A percentile compares a stretch with the other conserved stretches of the same genome.
These are phyloP conservation scores for Xenus cinereus DNA, from an alignment of 2,113 vertebrate species.

Conservation along the genomic window DNA sequence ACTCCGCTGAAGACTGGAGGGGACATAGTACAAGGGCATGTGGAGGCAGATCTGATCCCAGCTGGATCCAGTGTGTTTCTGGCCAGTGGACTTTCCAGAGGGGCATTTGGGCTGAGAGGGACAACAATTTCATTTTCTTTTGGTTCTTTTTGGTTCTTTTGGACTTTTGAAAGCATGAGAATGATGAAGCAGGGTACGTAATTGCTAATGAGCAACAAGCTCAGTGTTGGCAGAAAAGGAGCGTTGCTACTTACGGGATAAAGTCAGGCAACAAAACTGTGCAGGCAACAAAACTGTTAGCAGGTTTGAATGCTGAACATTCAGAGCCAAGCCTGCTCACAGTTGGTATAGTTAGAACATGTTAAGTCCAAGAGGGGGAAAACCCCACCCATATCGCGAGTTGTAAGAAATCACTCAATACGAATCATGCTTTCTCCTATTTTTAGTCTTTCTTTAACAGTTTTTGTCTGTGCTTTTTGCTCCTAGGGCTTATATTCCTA, in stretches of 20 bases:
- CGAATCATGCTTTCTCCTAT: background rate
- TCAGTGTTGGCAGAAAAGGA: background rate
- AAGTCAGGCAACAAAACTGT: background rate
- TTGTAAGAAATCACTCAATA: background rate
- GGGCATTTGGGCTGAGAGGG: background rate
- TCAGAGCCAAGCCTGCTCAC: background rate
- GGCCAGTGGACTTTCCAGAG: background rate
- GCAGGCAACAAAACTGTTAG: background rate
- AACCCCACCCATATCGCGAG: accelerated
- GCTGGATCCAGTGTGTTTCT: background rate
- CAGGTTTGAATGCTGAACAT: background rate
- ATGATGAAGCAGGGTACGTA: background rate
- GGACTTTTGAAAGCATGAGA: background rate
- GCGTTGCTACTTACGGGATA: background rate
- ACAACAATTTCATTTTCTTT: background rate
- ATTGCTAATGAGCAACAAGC: background rate
- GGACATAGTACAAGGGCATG: background rate
- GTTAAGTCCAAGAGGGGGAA: background rate
- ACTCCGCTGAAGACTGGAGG: background rate
- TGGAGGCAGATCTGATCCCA: background rate
- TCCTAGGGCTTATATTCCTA: background rate
- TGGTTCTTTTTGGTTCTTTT: background rate
- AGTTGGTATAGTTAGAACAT: background rate
- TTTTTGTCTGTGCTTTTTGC: background rate
- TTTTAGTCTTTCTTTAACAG: background rate